Base-by-base conservation (phyloP, 2,797 vertebrate species). In the Leptatherina wallacei region DNA sequence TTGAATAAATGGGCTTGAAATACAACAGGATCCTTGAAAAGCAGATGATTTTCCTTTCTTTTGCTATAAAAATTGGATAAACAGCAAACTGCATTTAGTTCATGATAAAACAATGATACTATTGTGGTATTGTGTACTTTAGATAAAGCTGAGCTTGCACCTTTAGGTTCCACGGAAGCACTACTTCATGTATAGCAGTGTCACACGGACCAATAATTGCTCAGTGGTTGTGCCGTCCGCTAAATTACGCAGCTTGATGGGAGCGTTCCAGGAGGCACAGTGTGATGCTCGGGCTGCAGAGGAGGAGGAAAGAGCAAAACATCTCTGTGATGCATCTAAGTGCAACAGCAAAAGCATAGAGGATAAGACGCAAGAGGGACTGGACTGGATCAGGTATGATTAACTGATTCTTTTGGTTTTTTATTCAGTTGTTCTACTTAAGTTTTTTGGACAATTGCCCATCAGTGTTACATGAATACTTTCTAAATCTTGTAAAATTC, bases 271-370 rank as follows among this genome's bases (percentile, higher is more conserved):
- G 67, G 64, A 72, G 78, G 62, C 61, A 47, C 44, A 73, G 65
- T 65, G 33, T 72, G 75, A 59, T 62, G 52, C 63, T 80, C 42
- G 27, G 65, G 69, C 61, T 58, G 78, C 69, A 70, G 72, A 80
- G 69, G 69, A 80, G 67, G 63, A 77, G 69, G 81, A 27, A 77
- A 71, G 62, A 83, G 86, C 62, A 73, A 71, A 76, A 54, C 30
- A 65, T 52, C 38, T 80, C 64, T 75, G 52, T 57, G 65, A 66
- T 75, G 58, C 56, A 66, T 77, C 51, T 44, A 58, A 78, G 60
- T n/a, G 14, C 61, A 55, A 32, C 54, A 71, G 65, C 69, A 33
- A 4, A 38, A 36, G 2, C 0, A 9, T 36, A 11, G 40, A 22
- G 14, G 63, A 80, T 60, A 36, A 35, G 51, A 44, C 57, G 44